Percentiles rank a stretch among this genome's conserved stretches.
phyloP scores from a whole-genome alignment of 2,888 invertebrate species.

The Tipula lateralis region DNA sequence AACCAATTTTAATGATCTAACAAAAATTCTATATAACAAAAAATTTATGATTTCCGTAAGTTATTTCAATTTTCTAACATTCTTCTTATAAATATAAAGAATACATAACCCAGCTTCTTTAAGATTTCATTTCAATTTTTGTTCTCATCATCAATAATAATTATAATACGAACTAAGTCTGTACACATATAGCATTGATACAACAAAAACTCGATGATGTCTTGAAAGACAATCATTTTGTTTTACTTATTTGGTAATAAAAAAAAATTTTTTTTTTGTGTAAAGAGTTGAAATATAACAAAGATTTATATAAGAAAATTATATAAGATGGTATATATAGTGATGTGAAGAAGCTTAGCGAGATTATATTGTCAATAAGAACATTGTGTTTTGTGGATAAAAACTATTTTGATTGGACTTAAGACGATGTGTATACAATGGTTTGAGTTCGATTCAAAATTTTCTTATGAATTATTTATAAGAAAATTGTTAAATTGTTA shows the following conservation, averaged over 20 bases:
- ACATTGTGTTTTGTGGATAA: neutral
- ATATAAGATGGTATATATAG: neutral
- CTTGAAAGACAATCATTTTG: conserved; percentile 19
- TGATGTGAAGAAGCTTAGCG: neutral
- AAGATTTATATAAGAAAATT: conserved; percentile 2
- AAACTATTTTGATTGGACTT: neutral
- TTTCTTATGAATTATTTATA: conserved; percentile 1
- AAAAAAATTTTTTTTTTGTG: neutral
- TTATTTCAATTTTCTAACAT: conserved; percentile 3
- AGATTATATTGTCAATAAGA: conserved; percentile 24
- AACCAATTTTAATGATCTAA: conserved; percentile 11
- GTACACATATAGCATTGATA: neutral
- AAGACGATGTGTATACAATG: neutral
- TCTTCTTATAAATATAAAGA: neutral
- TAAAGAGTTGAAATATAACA: conserved; percentile 19
- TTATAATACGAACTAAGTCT: neutral
- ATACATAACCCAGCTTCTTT: neutral
- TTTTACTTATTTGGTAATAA: conserved; percentile 24
- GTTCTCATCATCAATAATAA: conserved; percentile 24
- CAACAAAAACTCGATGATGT: neutral
- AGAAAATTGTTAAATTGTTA: neutral
- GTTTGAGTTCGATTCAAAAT: neutral
- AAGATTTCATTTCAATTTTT: neutral
- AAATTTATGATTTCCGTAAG: conserved; percentile 19
- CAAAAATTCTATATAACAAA: neutral